These are phyloP conservation scores for Drosophila subsilvestris DNA, from an alignment of 2,888 invertebrate genomes.

Conservation along the genomic window DNA sequence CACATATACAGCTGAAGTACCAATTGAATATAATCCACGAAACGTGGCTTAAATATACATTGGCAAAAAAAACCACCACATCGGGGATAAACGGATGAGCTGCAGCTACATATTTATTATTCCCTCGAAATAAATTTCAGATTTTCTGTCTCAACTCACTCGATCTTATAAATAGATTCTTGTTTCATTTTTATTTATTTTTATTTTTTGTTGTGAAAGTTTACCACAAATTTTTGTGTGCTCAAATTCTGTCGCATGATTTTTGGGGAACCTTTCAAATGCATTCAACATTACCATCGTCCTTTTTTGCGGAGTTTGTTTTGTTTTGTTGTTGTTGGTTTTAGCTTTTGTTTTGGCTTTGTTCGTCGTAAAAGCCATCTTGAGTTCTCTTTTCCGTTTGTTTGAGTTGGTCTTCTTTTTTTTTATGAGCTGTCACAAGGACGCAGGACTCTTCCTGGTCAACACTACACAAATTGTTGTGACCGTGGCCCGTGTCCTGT, in stretches of 20 bases:
- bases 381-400: constrained; percentile 60
- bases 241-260: neutral
- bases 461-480: constrained; percentile 75
- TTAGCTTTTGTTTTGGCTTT: constrained; percentile 38
- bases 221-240: neutral
- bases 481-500: constrained; percentile 62
- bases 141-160: neutral
- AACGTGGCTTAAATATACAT: neutral
- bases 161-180: neutral
- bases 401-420: constrained; percentile 52
- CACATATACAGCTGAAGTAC: neutral
- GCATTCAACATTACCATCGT: neutral
- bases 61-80: neutral
- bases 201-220: no score
- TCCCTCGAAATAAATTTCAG: neutral
- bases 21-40: neutral
- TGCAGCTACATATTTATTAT: neutral
- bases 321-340: constrained; percentile 21
- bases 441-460: constrained; percentile 54
- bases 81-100: neutral
- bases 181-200: neutral
- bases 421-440: constrained; percentile 70
- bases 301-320: neutral
- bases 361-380: constrained; percentile 44
- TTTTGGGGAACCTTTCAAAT: neutral